Evolutionary conservation across 2,888 invertebrate species (phyloP).

Genomic region (Harpalus rubripes): DNA sequence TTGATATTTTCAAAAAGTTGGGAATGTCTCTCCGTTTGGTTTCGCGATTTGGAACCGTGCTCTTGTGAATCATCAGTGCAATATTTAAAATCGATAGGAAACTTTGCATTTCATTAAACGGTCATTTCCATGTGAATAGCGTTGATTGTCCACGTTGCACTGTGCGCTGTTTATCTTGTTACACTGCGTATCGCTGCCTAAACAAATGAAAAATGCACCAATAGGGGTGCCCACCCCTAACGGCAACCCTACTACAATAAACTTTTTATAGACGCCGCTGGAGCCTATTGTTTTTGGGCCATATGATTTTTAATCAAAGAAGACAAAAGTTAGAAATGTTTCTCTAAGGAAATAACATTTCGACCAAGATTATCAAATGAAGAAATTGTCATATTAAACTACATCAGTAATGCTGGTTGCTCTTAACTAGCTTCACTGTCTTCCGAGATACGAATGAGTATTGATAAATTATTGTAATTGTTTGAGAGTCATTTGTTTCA

Average conservation of each 20-base stretch:
- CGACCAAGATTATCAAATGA: no score
- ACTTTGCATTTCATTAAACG: conserved; percentile 6
- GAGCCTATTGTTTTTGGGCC: neutral
- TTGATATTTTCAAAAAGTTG: no score
- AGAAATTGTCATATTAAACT: no score
- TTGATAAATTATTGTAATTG: no score
- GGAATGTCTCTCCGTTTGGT: no score
- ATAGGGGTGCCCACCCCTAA: neutral
- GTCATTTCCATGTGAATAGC: neutral
- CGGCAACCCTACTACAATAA: neutral
- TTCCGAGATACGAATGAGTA: no score
- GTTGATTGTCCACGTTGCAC: conserved; percentile 1
- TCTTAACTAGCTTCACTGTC: no score
- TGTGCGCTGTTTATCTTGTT: conserved; percentile 3
- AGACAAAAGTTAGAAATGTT: no score
- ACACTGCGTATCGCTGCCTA: conserved; percentile 1
- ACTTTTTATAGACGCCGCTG: neutral
- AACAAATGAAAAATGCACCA: conserved; percentile 6
- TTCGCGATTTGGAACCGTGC: neutral
- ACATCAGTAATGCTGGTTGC: no score
- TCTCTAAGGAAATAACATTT: no score
- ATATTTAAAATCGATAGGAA: conserved; percentile 3
- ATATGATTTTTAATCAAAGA: no score
- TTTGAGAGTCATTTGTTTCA: no score
- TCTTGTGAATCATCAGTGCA: neutral